Evolutionary conservation across 2,113 vertebrate genomes (phyloP).

Genomic region (Ictalurus punctatus): DNA sequence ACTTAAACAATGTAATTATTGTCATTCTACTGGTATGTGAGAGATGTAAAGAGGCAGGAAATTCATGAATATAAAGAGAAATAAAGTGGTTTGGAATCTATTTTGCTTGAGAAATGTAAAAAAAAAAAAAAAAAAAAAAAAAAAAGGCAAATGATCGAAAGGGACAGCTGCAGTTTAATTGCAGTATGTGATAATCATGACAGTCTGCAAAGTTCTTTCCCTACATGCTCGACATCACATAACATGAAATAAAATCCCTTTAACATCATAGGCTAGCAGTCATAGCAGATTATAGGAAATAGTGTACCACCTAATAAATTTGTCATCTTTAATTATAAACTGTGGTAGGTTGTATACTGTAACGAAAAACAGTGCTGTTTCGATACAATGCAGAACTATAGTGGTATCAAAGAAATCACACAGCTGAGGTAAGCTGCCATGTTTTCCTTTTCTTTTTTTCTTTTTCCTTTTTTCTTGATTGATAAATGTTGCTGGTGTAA

Average conservation of each 20-base stretch:
- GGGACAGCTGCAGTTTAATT: conserved; percentile 47
- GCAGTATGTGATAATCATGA: conserved; percentile 27
- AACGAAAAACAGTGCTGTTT: not conserved
- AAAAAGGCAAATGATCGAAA: conserved; percentile 13
- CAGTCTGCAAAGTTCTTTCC: conserved; percentile 31
- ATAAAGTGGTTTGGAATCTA: conserved; percentile 15
- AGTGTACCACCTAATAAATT: conserved; percentile 17
- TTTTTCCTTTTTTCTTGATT: conserved; percentile 57
- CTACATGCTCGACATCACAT: conserved; percentile 14
- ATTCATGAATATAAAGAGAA: not conserved
- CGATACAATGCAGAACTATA: not conserved
- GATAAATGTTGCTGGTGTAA: conserved; percentile 70
- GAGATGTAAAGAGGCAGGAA: not conserved
- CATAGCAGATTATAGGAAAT: not conserved
- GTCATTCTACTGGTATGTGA: not conserved
- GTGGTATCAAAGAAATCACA: conserved; percentile 50
- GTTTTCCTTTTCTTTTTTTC: conserved; percentile 20
- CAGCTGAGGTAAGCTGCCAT: conserved; percentile 32
- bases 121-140: not conserved
- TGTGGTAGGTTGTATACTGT: not conserved
- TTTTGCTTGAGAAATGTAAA: conserved; percentile 19
- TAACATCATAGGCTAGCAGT: not conserved
- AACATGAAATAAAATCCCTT: conserved; percentile 3
- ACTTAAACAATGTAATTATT: not conserved
- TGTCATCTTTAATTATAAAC: conserved; percentile 14